These are phyloP conservation scores for Nesidiocoris tenuis DNA, from an alignment of 2,888 invertebrate species.

Conservation along the genomic window DNA sequence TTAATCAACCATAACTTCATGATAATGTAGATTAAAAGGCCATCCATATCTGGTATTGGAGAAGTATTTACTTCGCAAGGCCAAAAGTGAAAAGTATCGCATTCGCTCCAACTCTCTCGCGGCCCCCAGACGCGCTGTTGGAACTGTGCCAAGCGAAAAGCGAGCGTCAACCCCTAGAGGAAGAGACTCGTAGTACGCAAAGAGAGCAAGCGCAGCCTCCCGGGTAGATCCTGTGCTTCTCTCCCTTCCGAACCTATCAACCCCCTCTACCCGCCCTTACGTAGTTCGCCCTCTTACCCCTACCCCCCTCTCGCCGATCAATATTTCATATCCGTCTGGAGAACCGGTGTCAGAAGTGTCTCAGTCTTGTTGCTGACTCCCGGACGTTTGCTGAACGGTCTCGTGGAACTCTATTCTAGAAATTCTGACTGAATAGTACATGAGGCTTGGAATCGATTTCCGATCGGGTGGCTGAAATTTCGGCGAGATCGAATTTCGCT, in stretches of 20 bases:
- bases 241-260: background rate
- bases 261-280: background rate
- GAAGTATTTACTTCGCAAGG: too few relatives aligned
- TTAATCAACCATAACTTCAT: too few relatives aligned
- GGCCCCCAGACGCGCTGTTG: too few relatives aligned
- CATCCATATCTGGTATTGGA: too few relatives aligned
- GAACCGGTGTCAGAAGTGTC: constrained; percentile 37
- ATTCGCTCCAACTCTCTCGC: too few relatives aligned
- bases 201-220: constrained; percentile 36
- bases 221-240: background rate
- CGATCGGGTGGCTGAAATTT: too few relatives aligned
- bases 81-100: too few relatives aligned
- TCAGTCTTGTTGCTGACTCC: constrained; percentile 38
- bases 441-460: too few relatives aligned
- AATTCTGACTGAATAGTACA: too few relatives aligned
- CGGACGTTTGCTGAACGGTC: constrained; percentile 7
- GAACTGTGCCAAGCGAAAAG: background rate
- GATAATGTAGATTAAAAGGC: too few relatives aligned
- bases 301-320: constrained; percentile 38
- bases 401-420: background rate
- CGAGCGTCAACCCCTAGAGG: background rate
- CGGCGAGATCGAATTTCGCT: too few relatives aligned
- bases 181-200: constrained; percentile 32
- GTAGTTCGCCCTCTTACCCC: background rate
- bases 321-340: constrained; percentile 44